A percentile compares a stretch with the other conserved stretches of the same genome.
phyloP scores from a whole-genome alignment of 2,113 vertebrate species.

The Natator depressus region DNA sequence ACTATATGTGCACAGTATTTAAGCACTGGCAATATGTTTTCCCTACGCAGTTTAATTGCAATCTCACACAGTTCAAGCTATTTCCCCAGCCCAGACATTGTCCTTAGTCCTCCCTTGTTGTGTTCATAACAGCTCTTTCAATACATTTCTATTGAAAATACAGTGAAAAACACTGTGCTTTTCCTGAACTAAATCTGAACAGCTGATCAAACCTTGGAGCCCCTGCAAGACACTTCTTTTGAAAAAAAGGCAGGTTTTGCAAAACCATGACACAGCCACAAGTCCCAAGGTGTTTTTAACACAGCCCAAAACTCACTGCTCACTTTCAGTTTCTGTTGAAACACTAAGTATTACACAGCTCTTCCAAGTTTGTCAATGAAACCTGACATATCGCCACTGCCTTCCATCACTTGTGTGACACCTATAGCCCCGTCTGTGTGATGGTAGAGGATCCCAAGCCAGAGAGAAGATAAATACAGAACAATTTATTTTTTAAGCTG shows the following conservation, averaged over 20 bases:
- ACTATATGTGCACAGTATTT: too few relatives aligned
- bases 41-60: not conserved
- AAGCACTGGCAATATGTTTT: too few relatives aligned
- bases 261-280: not conserved
- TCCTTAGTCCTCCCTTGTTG: not conserved
- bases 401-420: not conserved
- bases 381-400: not conserved
- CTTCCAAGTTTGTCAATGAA: not conserved
- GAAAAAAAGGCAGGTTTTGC: not conserved
- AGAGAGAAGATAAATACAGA: not conserved
- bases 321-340: not conserved
- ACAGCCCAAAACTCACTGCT: not conserved
- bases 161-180: accelerated
- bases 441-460: not conserved
- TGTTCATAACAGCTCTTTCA: not conserved
- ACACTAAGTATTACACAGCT: not conserved
- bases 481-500: not conserved
- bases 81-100: not conserved
- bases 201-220: not conserved
- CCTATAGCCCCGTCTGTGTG: not conserved
- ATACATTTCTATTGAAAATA: not conserved
- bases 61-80: not conserved
- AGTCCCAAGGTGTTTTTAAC: not conserved
- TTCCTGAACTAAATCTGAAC: not conserved
- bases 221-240: not conserved